phyloP scores from a whole-genome alignment of 2,113 vertebrate species.

The Monarcha castaneiventris region DNA sequence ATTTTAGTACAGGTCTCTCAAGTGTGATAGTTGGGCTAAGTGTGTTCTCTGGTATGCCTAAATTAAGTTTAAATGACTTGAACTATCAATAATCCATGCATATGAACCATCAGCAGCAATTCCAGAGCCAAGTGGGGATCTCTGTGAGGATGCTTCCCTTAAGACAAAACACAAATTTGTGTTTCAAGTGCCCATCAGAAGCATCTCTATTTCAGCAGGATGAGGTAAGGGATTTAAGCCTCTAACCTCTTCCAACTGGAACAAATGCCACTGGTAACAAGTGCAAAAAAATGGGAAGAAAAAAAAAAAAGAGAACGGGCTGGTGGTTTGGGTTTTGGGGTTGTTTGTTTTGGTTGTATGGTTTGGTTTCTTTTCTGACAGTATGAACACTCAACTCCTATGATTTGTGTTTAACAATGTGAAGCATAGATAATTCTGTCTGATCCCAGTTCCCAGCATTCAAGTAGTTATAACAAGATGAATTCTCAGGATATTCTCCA shows the following conservation, averaged over 20 bases:
- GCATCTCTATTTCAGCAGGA: background rate
- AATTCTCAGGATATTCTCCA: background rate
- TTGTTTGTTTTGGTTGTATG: background rate
- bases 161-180: background rate
- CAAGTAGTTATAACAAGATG: background rate
- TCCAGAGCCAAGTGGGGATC: background rate
- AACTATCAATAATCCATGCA: background rate
- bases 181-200: background rate
- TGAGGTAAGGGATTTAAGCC: background rate
- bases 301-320: background rate
- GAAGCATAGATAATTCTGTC: background rate
- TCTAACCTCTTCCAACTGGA: background rate
- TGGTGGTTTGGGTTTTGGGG: background rate
- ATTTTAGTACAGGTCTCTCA: background rate
- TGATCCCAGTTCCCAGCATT: background rate
- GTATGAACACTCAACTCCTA: background rate
- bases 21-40: background rate
- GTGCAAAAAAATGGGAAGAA: background rate
- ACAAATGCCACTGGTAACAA: background rate
- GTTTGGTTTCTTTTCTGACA: background rate
- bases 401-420: background rate
- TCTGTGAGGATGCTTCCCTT: background rate
- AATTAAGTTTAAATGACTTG: background rate
- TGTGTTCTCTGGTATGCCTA: background rate
- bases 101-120: background rate